Percentiles rank a stretch among this genome's conserved stretches.
These are phyloP conservation scores for Eublepharis macularius DNA, from an alignment of 2,113 vertebrate species.

Conservation along the genomic window DNA sequence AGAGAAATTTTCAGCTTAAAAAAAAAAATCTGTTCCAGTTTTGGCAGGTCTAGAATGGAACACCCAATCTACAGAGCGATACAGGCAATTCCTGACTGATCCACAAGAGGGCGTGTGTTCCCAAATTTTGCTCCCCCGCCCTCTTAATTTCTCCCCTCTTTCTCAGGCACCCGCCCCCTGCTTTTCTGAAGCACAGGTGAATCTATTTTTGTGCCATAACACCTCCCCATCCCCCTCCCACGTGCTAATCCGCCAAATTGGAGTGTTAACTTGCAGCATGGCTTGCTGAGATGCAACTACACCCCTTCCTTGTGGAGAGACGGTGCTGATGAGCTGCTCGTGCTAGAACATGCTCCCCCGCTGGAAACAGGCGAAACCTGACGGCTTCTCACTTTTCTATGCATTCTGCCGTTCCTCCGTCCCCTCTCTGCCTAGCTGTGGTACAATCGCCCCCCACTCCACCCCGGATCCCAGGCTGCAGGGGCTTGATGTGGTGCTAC, in stretches of 20 bases:
- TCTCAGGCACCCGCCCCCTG: not conserved
- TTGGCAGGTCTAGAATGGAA: not conserved
- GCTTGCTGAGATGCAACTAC: not conserved
- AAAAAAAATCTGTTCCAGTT: not conserved
- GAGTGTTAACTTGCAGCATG: not conserved
- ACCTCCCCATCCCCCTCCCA: not conserved
- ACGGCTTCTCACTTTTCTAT: not conserved
- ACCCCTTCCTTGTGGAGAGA: not conserved
- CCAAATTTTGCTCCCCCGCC: too few relatives aligned
- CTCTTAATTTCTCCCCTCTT: accelerated
- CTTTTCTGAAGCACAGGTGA: conserved; percentile 22
- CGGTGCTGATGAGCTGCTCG: conserved; percentile 18
- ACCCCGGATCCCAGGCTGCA: not conserved
- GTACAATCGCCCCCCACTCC: conserved; percentile 59
- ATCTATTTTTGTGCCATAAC: conserved; percentile 64
- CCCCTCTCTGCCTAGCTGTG: conserved; percentile 7
- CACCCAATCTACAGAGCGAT: not conserved
- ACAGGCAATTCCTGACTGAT: not conserved
- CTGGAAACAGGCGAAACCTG: not conserved
- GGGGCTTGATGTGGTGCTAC: conserved; percentile 62
- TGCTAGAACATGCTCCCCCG: not conserved
- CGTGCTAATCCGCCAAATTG: conserved; percentile 63
- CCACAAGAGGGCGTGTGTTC: not conserved
- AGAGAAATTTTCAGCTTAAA: not conserved
- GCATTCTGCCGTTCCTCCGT: conserved; percentile 17